Evolutionary conservation across 2,888 invertebrate species (phyloP).

Genomic region (Phlogophora meticulosa): DNA sequence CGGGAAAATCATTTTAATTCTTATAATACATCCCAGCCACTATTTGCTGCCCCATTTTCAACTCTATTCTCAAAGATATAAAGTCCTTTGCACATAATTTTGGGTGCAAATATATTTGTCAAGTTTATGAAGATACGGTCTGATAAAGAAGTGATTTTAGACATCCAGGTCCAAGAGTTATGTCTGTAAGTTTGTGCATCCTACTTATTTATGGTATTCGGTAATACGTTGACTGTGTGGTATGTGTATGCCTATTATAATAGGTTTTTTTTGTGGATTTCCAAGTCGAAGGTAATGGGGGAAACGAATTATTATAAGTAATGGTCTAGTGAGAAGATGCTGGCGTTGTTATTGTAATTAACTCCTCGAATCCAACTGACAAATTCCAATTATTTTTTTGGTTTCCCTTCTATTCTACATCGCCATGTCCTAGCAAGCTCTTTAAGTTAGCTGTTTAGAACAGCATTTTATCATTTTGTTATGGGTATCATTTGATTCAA

Average conservation of each 20-base stretch:
- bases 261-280: constrained; percentile 54
- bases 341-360: constrained; percentile 42
- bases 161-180: constrained; percentile 71
- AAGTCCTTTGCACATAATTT: constrained; percentile 38
- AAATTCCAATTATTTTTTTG: constrained; percentile 24
- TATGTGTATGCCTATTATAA: constrained; percentile 63
- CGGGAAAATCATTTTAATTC: constrained; percentile 74
- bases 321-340: constrained; percentile 49
- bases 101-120: constrained; percentile 58
- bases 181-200: constrained; percentile 67
- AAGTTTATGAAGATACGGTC: constrained; percentile 78
- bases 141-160: constrained; percentile 76
- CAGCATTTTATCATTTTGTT: no score
- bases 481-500: no score
- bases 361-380: constrained; percentile 12
- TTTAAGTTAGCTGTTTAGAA: background rate
- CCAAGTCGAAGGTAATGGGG: constrained; percentile 41
- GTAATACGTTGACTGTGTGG: constrained; percentile 62
- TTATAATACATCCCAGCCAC: constrained; percentile 66
- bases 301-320: constrained; percentile 51
- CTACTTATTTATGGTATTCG: constrained; percentile 67
- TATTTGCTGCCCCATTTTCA: constrained; percentile 46
- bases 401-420: constrained; percentile 24
- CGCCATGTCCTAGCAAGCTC: background rate
- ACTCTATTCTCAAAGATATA: constrained; percentile 53